Conservation (phyloP, 2,888 invertebrate species). For the Lycaena phlaeas region DNA sequence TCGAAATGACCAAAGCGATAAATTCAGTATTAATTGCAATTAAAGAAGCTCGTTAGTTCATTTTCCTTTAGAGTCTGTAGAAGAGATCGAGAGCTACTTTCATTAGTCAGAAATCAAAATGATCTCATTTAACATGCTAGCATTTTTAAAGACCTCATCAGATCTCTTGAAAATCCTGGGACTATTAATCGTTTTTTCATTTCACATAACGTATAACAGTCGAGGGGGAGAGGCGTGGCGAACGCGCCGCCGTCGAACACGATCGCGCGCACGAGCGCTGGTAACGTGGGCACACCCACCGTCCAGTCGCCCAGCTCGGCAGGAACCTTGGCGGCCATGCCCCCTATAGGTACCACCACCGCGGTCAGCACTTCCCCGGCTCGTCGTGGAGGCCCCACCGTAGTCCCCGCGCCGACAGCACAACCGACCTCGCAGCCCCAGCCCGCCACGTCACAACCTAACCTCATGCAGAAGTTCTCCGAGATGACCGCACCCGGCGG, state of each 20-base stretch:
- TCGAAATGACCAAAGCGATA: no score
- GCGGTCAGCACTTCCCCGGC: conserved; percentile 42
- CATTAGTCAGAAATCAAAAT: not conserved
- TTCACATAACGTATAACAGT: conserved; percentile 30
- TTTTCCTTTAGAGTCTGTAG: not conserved
- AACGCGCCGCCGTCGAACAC: conserved; percentile 58
- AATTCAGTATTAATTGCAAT: not conserved
- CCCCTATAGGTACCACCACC: conserved; percentile 29
- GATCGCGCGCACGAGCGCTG: conserved; percentile 77
- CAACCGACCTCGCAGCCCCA: conserved; percentile 47
- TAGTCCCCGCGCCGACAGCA: conserved; percentile 61
- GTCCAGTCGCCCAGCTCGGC: conserved; percentile 39
- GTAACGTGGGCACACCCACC: conserved; percentile 60
- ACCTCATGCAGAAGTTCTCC: conserved; percentile 91
- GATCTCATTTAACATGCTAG: not conserved
- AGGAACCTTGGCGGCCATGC: conserved; percentile 24
- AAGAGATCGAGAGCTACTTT: not conserved
- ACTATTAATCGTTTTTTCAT: not conserved
- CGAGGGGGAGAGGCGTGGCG: conserved; percentile 71
- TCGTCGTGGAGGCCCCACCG: conserved; percentile 60
- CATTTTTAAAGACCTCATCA: not conserved
- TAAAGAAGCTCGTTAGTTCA: not conserved
- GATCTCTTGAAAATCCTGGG: not conserved
- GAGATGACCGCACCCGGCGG: conserved; percentile 92
- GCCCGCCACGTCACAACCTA: conserved; percentile 72